A percentile compares a stretch with the other conserved stretches of the same genome.
Conservation (phyloP, 2,888 invertebrate genomes). For the Endomychus coccineus region DNA sequence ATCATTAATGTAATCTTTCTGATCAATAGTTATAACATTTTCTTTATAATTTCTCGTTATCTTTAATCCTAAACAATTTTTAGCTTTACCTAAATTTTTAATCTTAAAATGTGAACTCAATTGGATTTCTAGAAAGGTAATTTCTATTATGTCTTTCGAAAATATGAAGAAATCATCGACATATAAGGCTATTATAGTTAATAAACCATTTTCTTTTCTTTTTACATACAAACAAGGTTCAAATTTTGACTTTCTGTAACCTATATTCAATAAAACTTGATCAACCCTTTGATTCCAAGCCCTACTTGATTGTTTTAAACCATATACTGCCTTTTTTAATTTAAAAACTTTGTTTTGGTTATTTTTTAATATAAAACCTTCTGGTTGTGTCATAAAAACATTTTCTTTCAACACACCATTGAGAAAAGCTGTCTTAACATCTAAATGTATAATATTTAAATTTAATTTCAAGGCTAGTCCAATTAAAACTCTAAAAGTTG, state of each 20-base stretch:
- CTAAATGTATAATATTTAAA: conserved; percentile 12
- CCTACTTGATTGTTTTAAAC: conserved; percentile 10
- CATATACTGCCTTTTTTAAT: conserved; percentile 11
- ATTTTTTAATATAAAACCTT: conserved; percentile 5
- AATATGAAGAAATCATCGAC: conserved; percentile 15
- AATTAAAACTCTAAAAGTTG: conserved; percentile 12
- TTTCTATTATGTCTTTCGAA: conserved; percentile 8
- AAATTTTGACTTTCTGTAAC: conserved; percentile 10
- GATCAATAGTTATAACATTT: conserved; percentile 3
- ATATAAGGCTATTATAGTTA: conserved; percentile 10
- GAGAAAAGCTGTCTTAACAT: conserved; percentile 14
- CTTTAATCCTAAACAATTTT: conserved; percentile 7
- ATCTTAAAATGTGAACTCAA: conserved; percentile 10
- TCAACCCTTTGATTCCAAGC: conserved; percentile 11
- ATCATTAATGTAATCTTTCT: conserved; percentile 6
- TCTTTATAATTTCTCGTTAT: conserved; percentile 6
- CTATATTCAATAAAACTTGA: conserved; percentile 6
- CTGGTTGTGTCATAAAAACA: conserved; percentile 12
- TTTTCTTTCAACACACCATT: conserved; percentile 11
- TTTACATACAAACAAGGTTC: conserved; percentile 17
- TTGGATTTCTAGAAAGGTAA: not conserved
- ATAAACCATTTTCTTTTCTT: conserved; percentile 4
- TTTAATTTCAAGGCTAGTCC: conserved; percentile 10
- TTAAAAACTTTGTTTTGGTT: conserved; percentile 8
- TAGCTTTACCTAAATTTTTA: conserved; percentile 2